phyloP scores from a whole-genome alignment of 2,888 invertebrate genomes.

The Punctoribates punctum region DNA sequence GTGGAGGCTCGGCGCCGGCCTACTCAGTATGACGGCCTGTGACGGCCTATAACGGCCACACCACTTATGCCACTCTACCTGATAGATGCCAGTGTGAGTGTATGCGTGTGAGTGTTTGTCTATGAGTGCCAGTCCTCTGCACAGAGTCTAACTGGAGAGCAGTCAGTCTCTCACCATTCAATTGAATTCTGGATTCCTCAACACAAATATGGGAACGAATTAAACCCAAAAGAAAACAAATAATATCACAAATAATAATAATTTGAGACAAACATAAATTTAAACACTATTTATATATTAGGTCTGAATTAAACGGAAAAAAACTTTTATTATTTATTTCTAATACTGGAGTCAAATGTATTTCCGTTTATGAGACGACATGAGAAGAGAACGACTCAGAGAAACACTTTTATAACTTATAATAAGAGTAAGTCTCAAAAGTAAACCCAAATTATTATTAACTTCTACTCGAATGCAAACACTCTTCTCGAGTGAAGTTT shows the following conservation, averaged over 20 bases:
- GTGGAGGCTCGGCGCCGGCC: constrained; percentile 24
- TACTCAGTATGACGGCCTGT: constrained; percentile 20
- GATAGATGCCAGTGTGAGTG: constrained; percentile 3
- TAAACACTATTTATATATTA: not conserved
- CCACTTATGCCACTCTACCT: constrained; percentile 5
- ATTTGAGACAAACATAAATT: not conserved
- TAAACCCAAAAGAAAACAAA: not conserved
- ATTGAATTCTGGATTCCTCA: not conserved
- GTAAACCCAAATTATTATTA: not conserved
- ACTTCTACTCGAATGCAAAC: not conserved
- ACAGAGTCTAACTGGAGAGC: not conserved
- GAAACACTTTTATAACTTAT: not conserved
- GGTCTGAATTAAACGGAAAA: not conserved
- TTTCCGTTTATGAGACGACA: not conserved
- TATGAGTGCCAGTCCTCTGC: not conserved
- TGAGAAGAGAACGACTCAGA: not conserved
- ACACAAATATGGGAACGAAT: constrained; percentile 20
- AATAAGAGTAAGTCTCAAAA: constrained; percentile 1
- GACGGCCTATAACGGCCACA: not conserved
- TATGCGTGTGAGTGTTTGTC: not conserved
- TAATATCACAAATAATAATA: not conserved
- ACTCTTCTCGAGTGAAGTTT: constrained; percentile 7
- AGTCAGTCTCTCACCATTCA: constrained; percentile 8
- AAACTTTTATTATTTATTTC: not conserved
- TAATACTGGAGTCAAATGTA: not conserved